Percentiles rank a stretch among this genome's conserved stretches.
These are phyloP conservation scores for Eulithis testata DNA, from an alignment of 2,888 invertebrate species.

Conservation along the genomic window DNA sequence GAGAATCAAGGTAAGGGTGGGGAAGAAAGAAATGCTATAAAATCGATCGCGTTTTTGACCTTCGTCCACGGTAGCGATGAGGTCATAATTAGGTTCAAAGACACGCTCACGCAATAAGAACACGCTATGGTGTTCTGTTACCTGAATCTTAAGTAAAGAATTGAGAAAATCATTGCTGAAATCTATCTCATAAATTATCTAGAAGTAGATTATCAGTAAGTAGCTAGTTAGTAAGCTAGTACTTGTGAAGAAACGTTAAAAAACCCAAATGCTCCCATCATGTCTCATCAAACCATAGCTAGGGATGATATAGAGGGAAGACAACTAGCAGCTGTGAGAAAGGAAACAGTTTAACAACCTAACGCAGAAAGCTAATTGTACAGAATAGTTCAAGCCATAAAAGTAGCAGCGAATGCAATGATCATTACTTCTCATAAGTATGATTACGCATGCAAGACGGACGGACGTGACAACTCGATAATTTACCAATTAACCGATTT, in stretches of 20 bases:
- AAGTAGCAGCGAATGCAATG: slow-evolving; percentile 6
- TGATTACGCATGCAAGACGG: slow-evolving; percentile 30
- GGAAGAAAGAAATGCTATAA: slow-evolving; percentile 10
- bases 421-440: slow-evolving; percentile 26
- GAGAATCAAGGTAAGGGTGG: slow-evolving; percentile 1
- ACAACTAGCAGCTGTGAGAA: background rate
- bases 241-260: no score
- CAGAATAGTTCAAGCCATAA: slow-evolving; percentile 13
- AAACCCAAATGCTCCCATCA: no score
- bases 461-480: slow-evolving; percentile 35
- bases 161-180: no score
- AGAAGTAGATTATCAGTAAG: no score
- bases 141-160: background rate
- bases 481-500: slow-evolving; percentile 38
- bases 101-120: slow-evolving; percentile 24
- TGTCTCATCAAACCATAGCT: background rate
- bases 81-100: slow-evolving; percentile 23
- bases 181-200: no score
- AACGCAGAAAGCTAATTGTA: slow-evolving; percentile 3
- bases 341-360: background rate
- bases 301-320: background rate
- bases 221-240: no score
- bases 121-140: slow-evolving; percentile 9
- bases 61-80: slow-evolving; percentile 17
- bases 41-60: slow-evolving; percentile 23